Evolutionary conservation across 2,888 invertebrate genomes (phyloP).

Genomic region (Metopia argyrocephala): DNA sequence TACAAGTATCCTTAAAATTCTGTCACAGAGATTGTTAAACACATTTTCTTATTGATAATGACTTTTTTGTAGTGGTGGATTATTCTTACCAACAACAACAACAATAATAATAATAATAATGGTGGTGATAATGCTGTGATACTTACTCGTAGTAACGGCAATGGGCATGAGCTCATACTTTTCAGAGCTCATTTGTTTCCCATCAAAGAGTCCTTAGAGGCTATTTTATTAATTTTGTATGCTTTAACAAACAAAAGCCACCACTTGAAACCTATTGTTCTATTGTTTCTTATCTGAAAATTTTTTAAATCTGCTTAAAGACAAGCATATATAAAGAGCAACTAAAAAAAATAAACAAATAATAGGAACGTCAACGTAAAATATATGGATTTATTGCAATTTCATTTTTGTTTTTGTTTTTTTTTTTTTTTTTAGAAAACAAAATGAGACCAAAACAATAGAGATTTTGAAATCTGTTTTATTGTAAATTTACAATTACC

Average conservation of each 20-base stretch:
- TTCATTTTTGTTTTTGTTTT: conserved; percentile 43
- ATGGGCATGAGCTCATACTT: conserved; percentile 1
- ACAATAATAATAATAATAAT: background rate
- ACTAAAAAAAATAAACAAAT: background rate
- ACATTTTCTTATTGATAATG: conserved; percentile 38
- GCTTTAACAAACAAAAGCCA: conserved; percentile 52
- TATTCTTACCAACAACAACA: background rate
- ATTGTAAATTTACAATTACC: conserved; percentile 64
- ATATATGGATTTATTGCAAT: conserved; percentile 29
- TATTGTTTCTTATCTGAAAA: background rate
- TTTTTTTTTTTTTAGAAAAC: background rate
- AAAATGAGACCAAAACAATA: background rate
- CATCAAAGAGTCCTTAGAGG: conserved; percentile 66
- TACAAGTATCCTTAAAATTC: conserved; percentile 15
- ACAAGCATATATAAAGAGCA: conserved; percentile 1
- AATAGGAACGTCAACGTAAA: background rate
- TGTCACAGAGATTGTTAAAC: conserved; percentile 28
- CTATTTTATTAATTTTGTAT: conserved; percentile 65
- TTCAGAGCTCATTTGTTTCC: conserved; percentile 63
- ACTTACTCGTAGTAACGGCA: too few relatives aligned
- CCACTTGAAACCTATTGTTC: conserved; percentile 51
- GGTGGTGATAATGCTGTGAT: background rate
- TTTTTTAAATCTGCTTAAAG: conserved; percentile 2
- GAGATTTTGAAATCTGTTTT: conserved; percentile 10
- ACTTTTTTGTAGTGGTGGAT: conserved; percentile 31